Conservation (phyloP, 1,140 invertebrate species). For the Meteorus sp. region DNA sequence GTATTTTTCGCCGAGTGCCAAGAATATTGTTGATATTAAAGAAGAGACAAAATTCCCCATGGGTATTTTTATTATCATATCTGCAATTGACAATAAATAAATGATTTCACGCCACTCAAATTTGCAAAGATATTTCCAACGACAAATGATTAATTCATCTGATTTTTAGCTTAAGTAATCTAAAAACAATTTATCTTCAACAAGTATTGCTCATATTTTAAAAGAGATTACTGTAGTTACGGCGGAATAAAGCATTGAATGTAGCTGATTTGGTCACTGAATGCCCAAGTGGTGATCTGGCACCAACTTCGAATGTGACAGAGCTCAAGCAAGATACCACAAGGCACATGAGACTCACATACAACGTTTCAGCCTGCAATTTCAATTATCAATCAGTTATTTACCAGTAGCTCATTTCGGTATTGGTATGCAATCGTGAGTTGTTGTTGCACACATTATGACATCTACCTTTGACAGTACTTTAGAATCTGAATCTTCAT, state of each 20-base stretch:
- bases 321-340: constrained; percentile 37
- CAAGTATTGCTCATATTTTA: no score
- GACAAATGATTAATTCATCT: no score
- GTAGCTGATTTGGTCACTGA: constrained; percentile 33
- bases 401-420: no score
- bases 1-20: constrained; percentile 34
- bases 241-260: constrained; percentile 38
- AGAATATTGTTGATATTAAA: constrained; percentile 38
- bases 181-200: no score
- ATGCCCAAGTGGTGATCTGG: constrained; percentile 29
- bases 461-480: constrained; percentile 1
- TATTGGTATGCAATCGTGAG: not conserved
- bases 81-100: constrained; percentile 24
- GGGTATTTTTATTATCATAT: constrained; percentile 35
- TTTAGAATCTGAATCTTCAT: no score
- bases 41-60: constrained; percentile 35
- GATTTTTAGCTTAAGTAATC: no score
- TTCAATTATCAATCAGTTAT: not conserved
- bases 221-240: constrained; percentile 38
- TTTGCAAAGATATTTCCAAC: not conserved
- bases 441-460: no score
- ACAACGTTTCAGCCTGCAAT: constrained; percentile 34
- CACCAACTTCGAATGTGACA: constrained; percentile 35
- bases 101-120: not conserved
- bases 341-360: constrained; percentile 37